Percentiles rank a stretch among this genome's conserved stretches.
These are phyloP conservation scores for Myotis pilosus DNA, from an alignment of 2,797 vertebrate genomes.

Conservation along the genomic window DNA sequence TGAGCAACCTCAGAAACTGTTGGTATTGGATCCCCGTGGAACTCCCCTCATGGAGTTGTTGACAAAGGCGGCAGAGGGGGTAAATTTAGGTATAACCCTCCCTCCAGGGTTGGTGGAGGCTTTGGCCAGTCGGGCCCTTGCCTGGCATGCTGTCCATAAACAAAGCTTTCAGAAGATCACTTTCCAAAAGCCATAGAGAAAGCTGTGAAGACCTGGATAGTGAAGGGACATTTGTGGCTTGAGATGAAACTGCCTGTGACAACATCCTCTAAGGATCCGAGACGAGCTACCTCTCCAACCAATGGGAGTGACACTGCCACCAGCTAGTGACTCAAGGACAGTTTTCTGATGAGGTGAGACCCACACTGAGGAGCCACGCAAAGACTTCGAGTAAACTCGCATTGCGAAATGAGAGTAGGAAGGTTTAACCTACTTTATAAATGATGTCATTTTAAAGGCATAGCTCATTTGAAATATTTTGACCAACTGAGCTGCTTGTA, in stretches of 20 bases:
- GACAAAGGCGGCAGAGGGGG: conserved; percentile 6
- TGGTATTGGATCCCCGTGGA: neutral
- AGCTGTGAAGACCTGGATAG: neutral
- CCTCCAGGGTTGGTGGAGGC: neutral
- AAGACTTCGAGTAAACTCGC: neutral
- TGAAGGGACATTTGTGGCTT: neutral
- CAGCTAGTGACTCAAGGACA: too few relatives aligned
- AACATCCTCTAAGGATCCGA: neutral
- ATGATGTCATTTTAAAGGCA: neutral
- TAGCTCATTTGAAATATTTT: neutral
- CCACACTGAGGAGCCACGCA: fast-evolving
- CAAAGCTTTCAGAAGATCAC: neutral
- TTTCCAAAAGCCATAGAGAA: neutral
- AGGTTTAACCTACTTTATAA: neutral
- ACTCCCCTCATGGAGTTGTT: conserved; percentile 5
- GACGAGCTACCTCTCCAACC: neutral
- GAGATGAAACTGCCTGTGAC: neutral
- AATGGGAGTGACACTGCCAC: neutral
- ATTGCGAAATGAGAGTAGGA: neutral
- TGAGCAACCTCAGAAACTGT: neutral
- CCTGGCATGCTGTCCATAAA: neutral
- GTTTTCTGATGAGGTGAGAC: neutral
- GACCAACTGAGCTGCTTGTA: neutral
- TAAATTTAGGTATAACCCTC: neutral
- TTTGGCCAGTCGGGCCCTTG: neutral